Evolutionary conservation across 1,140 invertebrate species (phyloP).

Genomic region (Drosophila nannoptera): DNA sequence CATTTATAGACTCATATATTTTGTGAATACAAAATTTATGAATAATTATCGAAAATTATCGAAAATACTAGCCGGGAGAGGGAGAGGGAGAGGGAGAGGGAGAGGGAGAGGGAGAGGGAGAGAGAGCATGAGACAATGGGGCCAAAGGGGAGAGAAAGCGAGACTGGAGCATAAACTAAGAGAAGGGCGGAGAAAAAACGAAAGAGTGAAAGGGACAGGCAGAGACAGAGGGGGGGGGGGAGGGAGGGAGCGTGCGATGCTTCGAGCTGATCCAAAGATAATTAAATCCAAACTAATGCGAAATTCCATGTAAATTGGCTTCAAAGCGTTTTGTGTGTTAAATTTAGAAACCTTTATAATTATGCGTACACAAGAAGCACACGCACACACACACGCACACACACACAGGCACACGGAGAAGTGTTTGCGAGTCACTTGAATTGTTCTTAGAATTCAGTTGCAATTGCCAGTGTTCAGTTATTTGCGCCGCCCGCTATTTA

Average conservation of each 20-base stretch:
- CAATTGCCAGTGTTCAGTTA: conserved; percentile 52
- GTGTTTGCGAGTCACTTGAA: conserved; percentile 35
- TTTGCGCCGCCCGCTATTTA: conserved; percentile 58
- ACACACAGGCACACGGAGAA: neutral
- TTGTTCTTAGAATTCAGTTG: conserved; percentile 55
- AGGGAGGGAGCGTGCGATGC: neutral
- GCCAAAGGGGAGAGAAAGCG: neutral
- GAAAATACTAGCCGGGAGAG: neutral
- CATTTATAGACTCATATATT: too few relatives aligned
- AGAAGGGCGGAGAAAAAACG: neutral
- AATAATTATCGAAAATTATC: too few relatives aligned
- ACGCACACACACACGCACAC: neutral
- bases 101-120: neutral
- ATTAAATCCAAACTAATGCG: conserved; percentile 6
- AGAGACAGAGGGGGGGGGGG: neutral
- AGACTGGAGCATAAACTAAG: neutral
- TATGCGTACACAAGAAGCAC: conserved; percentile 4
- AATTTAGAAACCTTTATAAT: conserved; percentile 14
- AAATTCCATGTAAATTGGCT: conserved; percentile 15
- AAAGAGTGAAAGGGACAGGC: neutral
- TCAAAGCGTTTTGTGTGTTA: conserved; percentile 11
- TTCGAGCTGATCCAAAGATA: conserved; percentile 4
- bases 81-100: neutral
- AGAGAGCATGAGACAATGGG: neutral
- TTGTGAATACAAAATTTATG: too few relatives aligned